Evolutionary conservation across 2,888 invertebrate genomes (phyloP), one percentile per base, ranked within the genome.

Genomic region (Fragum sueziense): DNA sequence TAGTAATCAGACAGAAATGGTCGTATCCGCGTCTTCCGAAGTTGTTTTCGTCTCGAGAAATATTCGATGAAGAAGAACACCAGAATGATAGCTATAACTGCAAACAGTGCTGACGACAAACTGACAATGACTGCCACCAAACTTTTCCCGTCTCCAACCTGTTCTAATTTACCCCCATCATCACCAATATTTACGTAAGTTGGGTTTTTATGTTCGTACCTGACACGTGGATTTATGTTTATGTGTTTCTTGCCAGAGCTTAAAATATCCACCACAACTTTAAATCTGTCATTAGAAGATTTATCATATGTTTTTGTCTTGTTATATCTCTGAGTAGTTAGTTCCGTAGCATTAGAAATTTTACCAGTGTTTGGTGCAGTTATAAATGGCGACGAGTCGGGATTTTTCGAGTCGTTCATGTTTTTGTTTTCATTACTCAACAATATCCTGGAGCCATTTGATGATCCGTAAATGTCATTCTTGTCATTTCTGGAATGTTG

Each of bases 1-100:
- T 57, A 75, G 31, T 57, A 75, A 25, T 75, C 69, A 0, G 74
- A 75, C 9, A 75, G n/a, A 57, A 75, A 75, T 9, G 74, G 74
- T 47, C 74, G 69, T 25, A 75, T 75, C 47, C 74, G 0, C 22
- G 74, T 75, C 20, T 69, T 75, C 20, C 74, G 69, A 41, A 51
- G 54, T 22, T 75, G 74, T 51, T 69, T 69, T 31, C 70, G 34
- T 47, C 51, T 75, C 20, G 74, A 75, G 31, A 75, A 75, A 41
- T 65, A 75, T 33, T 75, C 74, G 2, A 75, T 69, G 20, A 75
- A 41, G 33, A 75, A 69, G 25, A 75, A 75, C 7, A 75, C 37
- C 17, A 75, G 17, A 51, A 75, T 75, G 20, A 75, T 52, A 11
- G 37, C 41, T 11, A 75, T 41, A 1, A 75, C 74, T 2, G 74